Conservation (phyloP, 2,888 invertebrate genomes). For the Tetheella fluctuosa region DNA sequence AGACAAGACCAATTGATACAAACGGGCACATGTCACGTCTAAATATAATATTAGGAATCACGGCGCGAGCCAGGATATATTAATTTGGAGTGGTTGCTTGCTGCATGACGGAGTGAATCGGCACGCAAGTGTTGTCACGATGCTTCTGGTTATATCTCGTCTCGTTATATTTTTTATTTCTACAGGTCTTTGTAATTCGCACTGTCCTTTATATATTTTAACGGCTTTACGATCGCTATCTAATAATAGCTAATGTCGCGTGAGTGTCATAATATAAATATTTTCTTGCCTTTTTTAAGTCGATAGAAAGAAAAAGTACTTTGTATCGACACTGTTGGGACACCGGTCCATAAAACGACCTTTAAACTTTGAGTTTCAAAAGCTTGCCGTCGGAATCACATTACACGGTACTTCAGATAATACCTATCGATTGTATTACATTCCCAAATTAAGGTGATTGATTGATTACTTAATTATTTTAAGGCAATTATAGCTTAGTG, state of each 20-base stretch:
- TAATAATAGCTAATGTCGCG: too few relatives aligned
- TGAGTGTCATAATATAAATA: too few relatives aligned
- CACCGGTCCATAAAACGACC: too few relatives aligned
- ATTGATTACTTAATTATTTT: too few relatives aligned
- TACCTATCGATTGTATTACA: constrained; percentile 12
- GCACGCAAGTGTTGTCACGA: constrained; percentile 47
- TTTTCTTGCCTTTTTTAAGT: too few relatives aligned
- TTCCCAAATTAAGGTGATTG: too few relatives aligned
- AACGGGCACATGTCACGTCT: constrained; percentile 84
- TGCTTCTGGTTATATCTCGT: constrained; percentile 27
- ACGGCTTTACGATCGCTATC: background rate
- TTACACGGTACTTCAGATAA: background rate
- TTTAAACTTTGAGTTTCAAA: too few relatives aligned
- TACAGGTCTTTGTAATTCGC: background rate
- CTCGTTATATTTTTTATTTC: constrained; percentile 18
- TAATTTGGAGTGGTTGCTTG: constrained; percentile 79
- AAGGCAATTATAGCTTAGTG: too few relatives aligned
- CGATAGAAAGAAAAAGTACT: too few relatives aligned
- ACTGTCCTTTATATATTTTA: background rate
- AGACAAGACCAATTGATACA: constrained; percentile 83
- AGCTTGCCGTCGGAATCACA: too few relatives aligned
- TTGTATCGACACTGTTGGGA: too few relatives aligned
- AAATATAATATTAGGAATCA: constrained; percentile 85
- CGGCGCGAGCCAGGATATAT: constrained; percentile 84
- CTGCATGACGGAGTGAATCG: constrained; percentile 67